Evolutionary conservation across 2,888 invertebrate species (phyloP).

Genomic region (Nineta flava): DNA sequence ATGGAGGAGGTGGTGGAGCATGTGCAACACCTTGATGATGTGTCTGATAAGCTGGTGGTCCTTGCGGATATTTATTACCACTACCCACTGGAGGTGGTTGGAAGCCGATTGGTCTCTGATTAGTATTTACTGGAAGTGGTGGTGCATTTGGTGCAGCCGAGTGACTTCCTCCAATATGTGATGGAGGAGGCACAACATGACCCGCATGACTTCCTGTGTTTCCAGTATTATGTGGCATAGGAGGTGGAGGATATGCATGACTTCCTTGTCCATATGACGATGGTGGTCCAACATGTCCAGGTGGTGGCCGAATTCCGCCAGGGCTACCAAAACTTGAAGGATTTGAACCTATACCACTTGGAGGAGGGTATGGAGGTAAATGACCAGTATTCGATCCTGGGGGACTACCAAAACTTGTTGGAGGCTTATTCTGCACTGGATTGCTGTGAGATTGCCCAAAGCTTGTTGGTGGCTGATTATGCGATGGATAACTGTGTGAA

Average conservation of each 20-base stretch:
- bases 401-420: neutral
- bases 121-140: neutral
- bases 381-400: neutral
- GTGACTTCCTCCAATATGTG: neutral
- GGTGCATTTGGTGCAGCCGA: neutral
- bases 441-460: neutral
- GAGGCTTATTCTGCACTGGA: neutral
- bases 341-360: neutral
- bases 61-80: neutral
- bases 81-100: neutral
- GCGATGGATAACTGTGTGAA: constrained; percentile 1
- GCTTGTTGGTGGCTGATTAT: constrained; percentile 1
- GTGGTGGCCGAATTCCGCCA: neutral
- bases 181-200: neutral
- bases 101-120: constrained; percentile 3
- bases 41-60: neutral
- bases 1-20: neutral
- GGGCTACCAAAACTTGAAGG: neutral
- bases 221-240: neutral
- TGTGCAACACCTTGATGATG: neutral
- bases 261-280: neutral
- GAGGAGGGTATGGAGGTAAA: neutral
- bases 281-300: neutral
- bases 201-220: neutral
- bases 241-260: neutral